These are phyloP conservation scores for Hestina assimilis DNA, from an alignment of 1,140 invertebrate species.

Conservation along the genomic window DNA sequence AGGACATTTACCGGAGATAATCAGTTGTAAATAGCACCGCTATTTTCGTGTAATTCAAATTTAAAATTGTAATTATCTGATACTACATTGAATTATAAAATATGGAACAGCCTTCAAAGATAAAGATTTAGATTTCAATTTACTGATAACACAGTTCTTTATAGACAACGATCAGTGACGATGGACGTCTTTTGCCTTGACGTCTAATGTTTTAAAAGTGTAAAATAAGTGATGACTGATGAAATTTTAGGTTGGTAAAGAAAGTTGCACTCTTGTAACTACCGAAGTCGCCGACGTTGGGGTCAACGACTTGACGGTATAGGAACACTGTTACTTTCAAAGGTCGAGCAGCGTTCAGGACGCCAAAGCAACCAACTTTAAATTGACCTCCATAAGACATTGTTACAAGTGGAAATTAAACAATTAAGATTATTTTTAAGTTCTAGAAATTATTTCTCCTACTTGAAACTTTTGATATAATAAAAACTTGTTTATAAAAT, in stretches of 20 bases:
- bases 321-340: slow-evolving; percentile 73
- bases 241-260: slow-evolving; percentile 46
- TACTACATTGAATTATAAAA: not conserved
- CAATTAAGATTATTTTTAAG: not conserved
- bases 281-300: slow-evolving; percentile 41
- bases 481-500: no score
- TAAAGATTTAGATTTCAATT: slow-evolving; percentile 24
- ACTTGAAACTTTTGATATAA: no score
- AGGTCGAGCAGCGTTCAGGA: slow-evolving; percentile 54
- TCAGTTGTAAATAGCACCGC: not conserved
- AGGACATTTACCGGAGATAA: not conserved
- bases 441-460: not conserved
- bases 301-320: slow-evolving; percentile 57
- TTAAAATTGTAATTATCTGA: slow-evolving; percentile 8
- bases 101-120: not conserved
- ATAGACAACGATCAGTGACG: slow-evolving; percentile 19
- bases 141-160: slow-evolving; percentile 23
- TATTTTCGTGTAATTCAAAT: not conserved
- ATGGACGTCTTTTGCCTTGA: slow-evolving; percentile 12
- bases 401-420: not conserved
- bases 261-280: slow-evolving; percentile 42
- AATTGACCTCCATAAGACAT: slow-evolving; percentile 7
- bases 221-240: not conserved
- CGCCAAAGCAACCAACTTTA: slow-evolving; percentile 18
- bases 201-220: not conserved